Percentiles rank a stretch among this genome's conserved stretches.
These are phyloP conservation scores for Dysdera silvatica DNA, from an alignment of 1,140 invertebrate species.

Conservation along the genomic window DNA sequence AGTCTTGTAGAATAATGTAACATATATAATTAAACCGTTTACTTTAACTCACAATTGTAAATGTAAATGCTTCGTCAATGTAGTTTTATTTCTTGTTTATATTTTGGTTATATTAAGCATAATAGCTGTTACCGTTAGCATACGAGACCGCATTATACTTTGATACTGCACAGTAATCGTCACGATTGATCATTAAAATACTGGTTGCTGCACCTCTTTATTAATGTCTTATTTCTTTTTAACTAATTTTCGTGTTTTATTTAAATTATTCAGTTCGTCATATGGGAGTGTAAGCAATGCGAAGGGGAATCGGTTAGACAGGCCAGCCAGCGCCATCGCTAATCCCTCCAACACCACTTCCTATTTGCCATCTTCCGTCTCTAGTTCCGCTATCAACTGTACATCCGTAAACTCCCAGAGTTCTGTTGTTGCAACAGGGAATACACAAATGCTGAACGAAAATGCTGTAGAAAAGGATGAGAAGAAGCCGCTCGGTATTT, in stretches of 20 bases:
- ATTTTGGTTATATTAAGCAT: no score
- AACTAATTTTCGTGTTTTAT: not conserved
- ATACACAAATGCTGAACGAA: not conserved
- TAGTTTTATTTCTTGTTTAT: no score
- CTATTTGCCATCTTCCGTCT: conserved; percentile 23
- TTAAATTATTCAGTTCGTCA: conserved; percentile 18
- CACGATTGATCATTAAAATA: no score
- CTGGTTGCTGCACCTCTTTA: no score
- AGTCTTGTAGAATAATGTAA: no score
- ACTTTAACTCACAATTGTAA: no score
- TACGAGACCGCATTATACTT: no score
- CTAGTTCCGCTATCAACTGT: conserved; percentile 14
- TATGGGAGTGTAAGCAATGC: conserved; percentile 27
- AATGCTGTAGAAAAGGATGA: conserved; percentile 52
- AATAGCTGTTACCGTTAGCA: no score
- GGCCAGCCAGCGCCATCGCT: conserved; percentile 29
- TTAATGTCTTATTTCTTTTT: not conserved
- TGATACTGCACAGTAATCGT: no score
- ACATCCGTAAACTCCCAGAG: conserved; percentile 11
- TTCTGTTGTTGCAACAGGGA: conserved; percentile 5
- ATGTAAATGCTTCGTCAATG: no score
- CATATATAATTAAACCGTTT: no score
- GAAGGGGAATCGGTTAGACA: conserved; percentile 19
- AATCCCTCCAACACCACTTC: conserved; percentile 10
- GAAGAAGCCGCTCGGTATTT: conserved; percentile 73